Percentiles rank a stretch among this genome's conserved stretches.
phyloP scores from a whole-genome alignment of 2,113 vertebrate genomes.

The Baryphthengus martii region DNA sequence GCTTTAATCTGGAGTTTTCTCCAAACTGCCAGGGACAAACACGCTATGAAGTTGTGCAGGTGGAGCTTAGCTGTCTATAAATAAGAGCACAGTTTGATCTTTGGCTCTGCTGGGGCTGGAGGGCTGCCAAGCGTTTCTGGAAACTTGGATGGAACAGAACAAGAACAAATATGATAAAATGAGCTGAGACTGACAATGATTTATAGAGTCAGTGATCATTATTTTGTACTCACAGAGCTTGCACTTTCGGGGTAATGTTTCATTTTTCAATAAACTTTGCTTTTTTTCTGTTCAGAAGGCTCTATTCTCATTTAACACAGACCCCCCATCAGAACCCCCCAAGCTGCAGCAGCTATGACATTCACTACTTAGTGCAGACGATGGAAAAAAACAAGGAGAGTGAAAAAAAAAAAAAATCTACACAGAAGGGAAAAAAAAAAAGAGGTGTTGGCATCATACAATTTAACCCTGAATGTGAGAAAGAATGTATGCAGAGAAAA shows the following conservation, averaged over 20 bases:
- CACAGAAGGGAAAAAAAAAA: neutral
- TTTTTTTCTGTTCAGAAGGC: neutral
- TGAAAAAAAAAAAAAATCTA: neutral
- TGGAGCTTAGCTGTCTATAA: slow-evolving; percentile 51
- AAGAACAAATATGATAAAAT: slow-evolving; percentile 63
- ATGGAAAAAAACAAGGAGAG: neutral
- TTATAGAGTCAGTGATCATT: slow-evolving; percentile 18
- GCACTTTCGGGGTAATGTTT: neutral
- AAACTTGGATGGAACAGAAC: slow-evolving; percentile 48
- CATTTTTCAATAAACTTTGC: slow-evolving; percentile 15
- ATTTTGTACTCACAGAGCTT: neutral
- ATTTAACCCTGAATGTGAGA: neutral
- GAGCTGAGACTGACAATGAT: slow-evolving; percentile 35
- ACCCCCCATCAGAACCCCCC: neutral
- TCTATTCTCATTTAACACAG: neutral
- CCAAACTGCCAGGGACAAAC: neutral
- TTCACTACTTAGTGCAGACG: neutral
- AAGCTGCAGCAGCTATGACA: neutral
- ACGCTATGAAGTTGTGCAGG: slow-evolving; percentile 4
- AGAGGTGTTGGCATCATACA: neutral
- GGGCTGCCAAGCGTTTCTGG: slow-evolving; percentile 46
- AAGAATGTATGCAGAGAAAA: neutral
- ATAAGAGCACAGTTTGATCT: slow-evolving; percentile 54
- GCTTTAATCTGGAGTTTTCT: neutral
- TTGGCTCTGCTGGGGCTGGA: slow-evolving; percentile 33